Conservation (phyloP, 64 coral and sea anemone species). For the Stylophora pistillata region DNA sequence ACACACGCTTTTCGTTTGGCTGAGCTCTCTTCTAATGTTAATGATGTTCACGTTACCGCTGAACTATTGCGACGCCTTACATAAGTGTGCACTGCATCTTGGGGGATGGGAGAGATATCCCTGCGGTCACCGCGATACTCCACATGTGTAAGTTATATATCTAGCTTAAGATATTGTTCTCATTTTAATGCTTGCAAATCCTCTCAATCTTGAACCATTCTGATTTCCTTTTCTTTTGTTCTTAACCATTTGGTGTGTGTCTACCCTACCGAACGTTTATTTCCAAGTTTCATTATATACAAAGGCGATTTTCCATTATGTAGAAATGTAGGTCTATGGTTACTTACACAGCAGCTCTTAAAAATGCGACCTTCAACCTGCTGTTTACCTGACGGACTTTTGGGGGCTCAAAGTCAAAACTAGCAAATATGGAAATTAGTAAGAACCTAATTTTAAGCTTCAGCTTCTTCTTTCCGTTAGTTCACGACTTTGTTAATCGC, state of each 20-base stretch:
- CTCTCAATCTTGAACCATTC: no score
- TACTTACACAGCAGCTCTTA: no score
- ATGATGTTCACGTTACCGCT: constrained; percentile 94
- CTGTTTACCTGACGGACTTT: no score
- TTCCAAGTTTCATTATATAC: no score
- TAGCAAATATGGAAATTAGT: no score
- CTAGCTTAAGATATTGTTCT: neutral
- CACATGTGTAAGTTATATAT: constrained; percentile 76
- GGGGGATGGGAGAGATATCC: constrained; percentile 88
- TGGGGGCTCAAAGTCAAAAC: no score
- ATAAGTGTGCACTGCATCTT: constrained; percentile 87
- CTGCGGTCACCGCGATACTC: constrained; percentile 77
- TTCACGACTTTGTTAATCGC: neutral
- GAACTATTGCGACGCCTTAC: constrained; percentile 86
- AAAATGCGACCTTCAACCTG: no score
- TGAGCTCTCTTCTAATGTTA: constrained; percentile 89
- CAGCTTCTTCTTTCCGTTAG: neutral
- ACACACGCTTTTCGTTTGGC: constrained; percentile 92
- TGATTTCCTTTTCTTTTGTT: no score
- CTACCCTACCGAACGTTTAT: no score
- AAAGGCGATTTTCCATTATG: no score
- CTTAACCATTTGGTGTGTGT: no score
- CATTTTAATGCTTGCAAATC: neutral
- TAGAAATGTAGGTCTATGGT: no score
- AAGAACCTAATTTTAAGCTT: neutral